Conservation (phyloP, 2,113 vertebrate species). For the Nyctereutes procyonoides region DNA sequence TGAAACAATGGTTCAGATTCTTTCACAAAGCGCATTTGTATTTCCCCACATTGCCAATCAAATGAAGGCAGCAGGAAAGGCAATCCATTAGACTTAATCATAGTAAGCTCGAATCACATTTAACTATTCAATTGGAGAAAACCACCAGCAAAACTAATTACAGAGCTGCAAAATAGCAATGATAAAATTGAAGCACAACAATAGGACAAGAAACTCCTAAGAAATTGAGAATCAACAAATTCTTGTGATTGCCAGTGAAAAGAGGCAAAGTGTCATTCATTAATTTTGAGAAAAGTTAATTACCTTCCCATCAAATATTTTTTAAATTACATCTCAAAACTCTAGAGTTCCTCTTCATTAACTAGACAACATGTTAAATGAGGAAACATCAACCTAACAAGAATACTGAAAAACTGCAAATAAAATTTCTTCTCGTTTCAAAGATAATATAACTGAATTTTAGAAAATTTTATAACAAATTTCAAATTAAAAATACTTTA, state of each 20-base stretch:
- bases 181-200: conserved; percentile 54
- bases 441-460: neutral
- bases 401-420: neutral
- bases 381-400: neutral
- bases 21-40: neutral
- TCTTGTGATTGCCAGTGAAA: neutral
- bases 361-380: neutral
- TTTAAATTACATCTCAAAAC: conserved; percentile 2
- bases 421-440: neutral
- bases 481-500: neutral
- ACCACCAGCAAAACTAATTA: conserved; percentile 67
- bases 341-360: neutral
- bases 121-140: conserved; percentile 71
- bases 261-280: conserved; percentile 42
- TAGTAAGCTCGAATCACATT: conserved; percentile 66
- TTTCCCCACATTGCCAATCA: conserved; percentile 32
- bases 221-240: conserved; percentile 41
- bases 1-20: conserved; percentile 39
- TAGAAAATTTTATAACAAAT: neutral
- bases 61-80: neutral
- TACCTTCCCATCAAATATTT: neutral
- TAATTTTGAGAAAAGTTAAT: conserved; percentile 45
- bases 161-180: conserved; percentile 41
- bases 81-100: conserved; percentile 73
- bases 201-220: conserved; percentile 17